Base-by-base conservation (phyloP, 2,888 invertebrate genomes). In the Dynastes hyllus region DNA sequence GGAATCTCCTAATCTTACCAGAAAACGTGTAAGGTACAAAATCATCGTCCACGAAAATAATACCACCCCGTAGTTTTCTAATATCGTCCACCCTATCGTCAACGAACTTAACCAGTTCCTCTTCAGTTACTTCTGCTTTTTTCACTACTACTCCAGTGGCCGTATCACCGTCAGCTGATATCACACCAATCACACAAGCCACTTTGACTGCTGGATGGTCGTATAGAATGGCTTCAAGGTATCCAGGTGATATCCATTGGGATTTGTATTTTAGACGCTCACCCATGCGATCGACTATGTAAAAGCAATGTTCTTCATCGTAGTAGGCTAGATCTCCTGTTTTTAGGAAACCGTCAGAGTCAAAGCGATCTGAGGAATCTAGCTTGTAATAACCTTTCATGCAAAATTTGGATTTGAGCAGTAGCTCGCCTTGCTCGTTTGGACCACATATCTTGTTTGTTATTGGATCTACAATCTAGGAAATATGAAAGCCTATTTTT, bases 261-360 rank as follows among this genome's bases (percentile, higher is more conserved):
- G 86, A 88, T 80, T 85, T 89, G 81, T 89, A 91, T 83, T 91
- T 91, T 5, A 91, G 84, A 77, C 91, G 84, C 81, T 90, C 87
- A 80, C 91, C 91, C 4, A 90, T 87, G 50, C 91, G 87, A 32
- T 91, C 91, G 0, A 90, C 88, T 53, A 90, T 88, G 84, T 86
- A 91, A 80, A 89, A 90, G 81, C 90, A 89, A 81, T 87, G 87
- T 27, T 90, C 86, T 22, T 90, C 88, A 79, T 92, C 91, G 80
- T 90, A 90, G 80, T 90, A 91, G 37, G 89, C 88, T 45, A 91
- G 85, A 80, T 92, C 92, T 0, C 92, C 92, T 1, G 91, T 90
- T 82, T 88, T 90, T 55, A 91, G 85, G 90, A 90, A 92, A 1
- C 90, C 88, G 37, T 89, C 89, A 27, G 86, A 85, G 5, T 90